Base-by-base conservation (phyloP, 2,888 invertebrate species). In the Diogma glabrata region DNA sequence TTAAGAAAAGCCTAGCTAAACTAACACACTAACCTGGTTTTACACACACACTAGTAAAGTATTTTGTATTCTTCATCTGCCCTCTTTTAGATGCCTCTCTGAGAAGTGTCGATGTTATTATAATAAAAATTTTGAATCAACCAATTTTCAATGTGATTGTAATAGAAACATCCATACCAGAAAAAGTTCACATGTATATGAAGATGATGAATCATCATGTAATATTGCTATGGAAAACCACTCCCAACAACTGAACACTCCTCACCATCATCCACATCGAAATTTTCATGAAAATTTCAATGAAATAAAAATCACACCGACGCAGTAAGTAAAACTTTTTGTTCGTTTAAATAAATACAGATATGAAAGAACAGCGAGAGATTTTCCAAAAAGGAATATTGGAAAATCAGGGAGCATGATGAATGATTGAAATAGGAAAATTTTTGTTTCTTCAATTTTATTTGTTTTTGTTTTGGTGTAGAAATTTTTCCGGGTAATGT, bases 51-150 rank as follows among this genome's bases (percentile, higher is more conserved):
- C n/a, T n/a, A n/a, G n/a, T n/a, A n/a, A n/a, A n/a, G n/a, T n/a
- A n/a, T n/a, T n/a, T 36, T 36, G 16, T 43, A 22, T 43, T 43
- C n/a, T n/a, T n/a, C n/a, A n/a, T n/a, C n/a, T 22, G 2, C 23
- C 23, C 22, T 33, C 16, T 12, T 12, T 1, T 23, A 43, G 43
- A 43, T 43, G 23, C 43, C 43, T 22, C 23, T 43, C 43, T 22
- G 43, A 43, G 23, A 43, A 22, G 22, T 23, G 23, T 22, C 43
- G 43, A 43, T 22, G 23, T 22, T 43, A 22, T 43, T 12, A 20
- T 23, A 20, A 43, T 43, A 43, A 43, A 43, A 20, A 43, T n/a
- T 43, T 43, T 43, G 43, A 43, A 43, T 43, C 43, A 43, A 43
- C 20, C n/a, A 20, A 20, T 14, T 43, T 43, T 43, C 22, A 43